Evolutionary conservation across 2,113 vertebrate species (phyloP).

Genomic region (Bubo blakistoni): DNA sequence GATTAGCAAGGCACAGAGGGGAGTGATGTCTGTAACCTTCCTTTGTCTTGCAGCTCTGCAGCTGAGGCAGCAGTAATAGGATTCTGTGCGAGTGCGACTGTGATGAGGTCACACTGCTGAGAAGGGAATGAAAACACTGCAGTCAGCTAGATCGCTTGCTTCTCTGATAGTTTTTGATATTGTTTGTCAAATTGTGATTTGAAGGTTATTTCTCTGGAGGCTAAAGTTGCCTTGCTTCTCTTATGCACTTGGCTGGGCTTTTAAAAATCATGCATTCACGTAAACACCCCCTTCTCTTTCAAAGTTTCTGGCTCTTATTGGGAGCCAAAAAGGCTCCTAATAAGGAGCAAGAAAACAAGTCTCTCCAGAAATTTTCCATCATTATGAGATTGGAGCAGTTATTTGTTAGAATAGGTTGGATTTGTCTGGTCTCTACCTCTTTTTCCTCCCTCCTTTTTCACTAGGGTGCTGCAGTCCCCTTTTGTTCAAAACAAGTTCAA

Average conservation of each 20-base stretch:
- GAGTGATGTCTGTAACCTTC: conserved; percentile 45
- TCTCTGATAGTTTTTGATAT: conserved; percentile 55
- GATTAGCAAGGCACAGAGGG: conserved; percentile 31
- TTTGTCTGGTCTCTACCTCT: neutral
- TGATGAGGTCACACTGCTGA: conserved; percentile 57
- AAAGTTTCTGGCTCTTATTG: neutral
- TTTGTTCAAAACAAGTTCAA: conserved; percentile 28
- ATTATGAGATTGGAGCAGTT: neutral
- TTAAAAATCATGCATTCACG: neutral
- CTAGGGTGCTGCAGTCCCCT: neutral
- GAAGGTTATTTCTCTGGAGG: conserved; percentile 68
- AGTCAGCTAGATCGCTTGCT: conserved; percentile 33
- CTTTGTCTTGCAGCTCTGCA: conserved; percentile 59
- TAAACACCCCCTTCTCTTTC: neutral
- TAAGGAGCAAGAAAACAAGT: neutral
- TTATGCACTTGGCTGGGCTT: conserved; percentile 6
- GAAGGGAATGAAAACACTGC: conserved; percentile 40
- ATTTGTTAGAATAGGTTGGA: neutral
- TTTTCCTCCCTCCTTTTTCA: neutral
- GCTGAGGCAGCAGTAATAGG: conserved; percentile 56
- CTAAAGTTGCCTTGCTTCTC: neutral
- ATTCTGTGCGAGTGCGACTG: conserved; percentile 42
- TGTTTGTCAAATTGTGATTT: conserved; percentile 59
- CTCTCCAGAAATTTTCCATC: conserved; percentile 3
- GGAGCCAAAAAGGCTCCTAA: neutral